Percentiles rank a stretch among this genome's conserved stretches.
Conservation (phyloP, 2,113 vertebrate genomes). For the Gymnobelideus leadbeateri region DNA sequence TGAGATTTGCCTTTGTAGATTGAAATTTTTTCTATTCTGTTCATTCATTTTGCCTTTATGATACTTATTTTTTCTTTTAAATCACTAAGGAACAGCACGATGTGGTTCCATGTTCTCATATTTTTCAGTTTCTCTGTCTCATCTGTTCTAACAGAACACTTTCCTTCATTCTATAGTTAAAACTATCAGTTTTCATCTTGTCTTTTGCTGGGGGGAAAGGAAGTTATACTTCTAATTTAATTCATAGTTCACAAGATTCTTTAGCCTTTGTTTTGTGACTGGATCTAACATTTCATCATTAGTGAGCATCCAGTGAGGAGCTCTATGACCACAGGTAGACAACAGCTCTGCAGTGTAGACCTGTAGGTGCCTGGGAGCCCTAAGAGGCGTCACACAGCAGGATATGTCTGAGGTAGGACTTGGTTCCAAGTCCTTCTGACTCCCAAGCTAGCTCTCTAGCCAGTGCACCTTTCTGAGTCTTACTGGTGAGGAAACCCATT, state of each 20-base stretch:
- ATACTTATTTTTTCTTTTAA: background rate
- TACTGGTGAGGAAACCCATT: constrained; percentile 16
- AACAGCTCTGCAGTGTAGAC: background rate
- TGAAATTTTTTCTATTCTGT: background rate
- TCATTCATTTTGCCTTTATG: background rate
- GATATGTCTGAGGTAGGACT: background rate
- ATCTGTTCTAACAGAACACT: background rate
- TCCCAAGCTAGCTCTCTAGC: background rate
- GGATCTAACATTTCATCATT: background rate
- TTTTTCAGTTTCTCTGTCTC: background rate
- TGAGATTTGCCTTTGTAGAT: background rate
- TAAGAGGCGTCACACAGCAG: background rate
- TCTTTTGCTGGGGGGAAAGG: background rate
- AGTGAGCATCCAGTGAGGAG: background rate
- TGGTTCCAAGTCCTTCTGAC: background rate
- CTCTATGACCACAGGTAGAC: background rate
- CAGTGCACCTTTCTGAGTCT: constrained; percentile 32
- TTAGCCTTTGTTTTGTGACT: background rate
- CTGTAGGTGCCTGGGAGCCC: background rate
- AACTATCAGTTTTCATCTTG: background rate
- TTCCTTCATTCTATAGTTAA: background rate
- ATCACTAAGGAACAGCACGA: background rate
- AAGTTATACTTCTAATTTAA: background rate
- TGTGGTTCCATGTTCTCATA: background rate
- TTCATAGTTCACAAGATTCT: background rate